Conservation (phyloP, 2,888 invertebrate species). For the Harpalus rubripes region DNA sequence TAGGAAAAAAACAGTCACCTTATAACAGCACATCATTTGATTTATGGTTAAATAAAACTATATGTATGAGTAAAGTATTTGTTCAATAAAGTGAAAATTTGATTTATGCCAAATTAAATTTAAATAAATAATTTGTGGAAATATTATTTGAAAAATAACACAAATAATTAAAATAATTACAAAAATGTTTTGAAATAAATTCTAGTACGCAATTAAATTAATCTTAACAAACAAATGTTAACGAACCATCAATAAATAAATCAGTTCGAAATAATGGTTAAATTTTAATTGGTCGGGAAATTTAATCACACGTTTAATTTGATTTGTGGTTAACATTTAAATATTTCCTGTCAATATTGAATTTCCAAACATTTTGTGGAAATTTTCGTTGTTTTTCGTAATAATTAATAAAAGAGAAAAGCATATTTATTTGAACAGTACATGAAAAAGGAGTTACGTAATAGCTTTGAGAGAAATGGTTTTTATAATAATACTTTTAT, state of each 20-base stretch:
- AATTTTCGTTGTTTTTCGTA: conserved; percentile 6
- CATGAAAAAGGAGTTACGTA: background rate
- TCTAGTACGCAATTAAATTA: background rate
- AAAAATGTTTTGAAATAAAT: background rate
- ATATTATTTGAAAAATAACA: background rate
- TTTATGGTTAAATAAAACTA: too few relatives aligned
- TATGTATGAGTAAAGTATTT: too few relatives aligned
- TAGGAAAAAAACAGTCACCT: too few relatives aligned
- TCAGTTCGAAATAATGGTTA: conserved; percentile 15
- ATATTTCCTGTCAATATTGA: conserved; percentile 19
- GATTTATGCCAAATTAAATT: too few relatives aligned
- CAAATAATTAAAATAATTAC: background rate
- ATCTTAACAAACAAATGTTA: background rate
- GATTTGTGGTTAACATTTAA: conserved; percentile 6
- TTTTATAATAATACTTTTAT: too few relatives aligned
- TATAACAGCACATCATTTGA: too few relatives aligned
- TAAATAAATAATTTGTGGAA: background rate
- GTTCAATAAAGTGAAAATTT: too few relatives aligned
- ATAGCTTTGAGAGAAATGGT: background rate
- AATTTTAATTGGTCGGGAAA: conserved; percentile 28
- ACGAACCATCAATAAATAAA: conserved; percentile 24
- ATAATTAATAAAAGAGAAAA: background rate
- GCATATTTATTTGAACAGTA: background rate
- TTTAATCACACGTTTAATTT: conserved; percentile 11
- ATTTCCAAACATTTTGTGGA: conserved; percentile 7